Base-by-base conservation (phyloP, 2,113 vertebrate species). In the Oncorhynchus gorbuscha region DNA sequence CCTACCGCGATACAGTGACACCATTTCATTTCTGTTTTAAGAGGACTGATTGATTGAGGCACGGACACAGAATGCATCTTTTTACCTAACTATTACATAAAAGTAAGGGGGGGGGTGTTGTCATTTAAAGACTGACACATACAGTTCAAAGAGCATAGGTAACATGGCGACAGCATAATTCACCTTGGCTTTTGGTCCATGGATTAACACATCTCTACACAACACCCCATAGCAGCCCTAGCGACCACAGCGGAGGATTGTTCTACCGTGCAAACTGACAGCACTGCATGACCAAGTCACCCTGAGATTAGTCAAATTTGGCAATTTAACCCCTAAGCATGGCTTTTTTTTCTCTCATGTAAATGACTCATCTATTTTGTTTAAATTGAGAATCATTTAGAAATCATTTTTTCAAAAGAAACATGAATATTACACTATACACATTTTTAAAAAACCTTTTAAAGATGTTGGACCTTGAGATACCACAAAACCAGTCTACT, bases 321-420 rank as follows among this genome's bases (percentile, higher is more conserved):
- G 96, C 96, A 97, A 97, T 93, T 94, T 92, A 94, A 92, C 93
- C 93, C 93, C 95, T 94, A 93, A 94, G 93, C 93, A 96, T 95
- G 95, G 94, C 94, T 97, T 96, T 96, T 94, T 81, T 70, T 1
- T 73, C 79, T 73, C 79, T 84, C 75, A 85, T 88, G 87, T 83
- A 81, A 83, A 89, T 76, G 85, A 89, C 69, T 65, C 39, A 45
- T 9, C 39, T 45, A 12, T 73, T 72, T 73, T 72, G 79, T 72
- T 55, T 3, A 55, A 73, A 45, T 94, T 94, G 91, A 90, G 88
- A 91, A 95, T 92, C 93, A 92, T 94, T 94, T 93, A 65, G 94
- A 94, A 95, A 95, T 95, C 94, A 93, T 91, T 91, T 87, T 93
- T 93, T 92, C 95, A 91, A 94, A 95, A 95, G 93, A 94, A 95